Evolutionary conservation across 2,113 vertebrate genomes (phyloP), one percentile per base, ranked within the genome.

Genomic region (Rhombomys opimus): DNA sequence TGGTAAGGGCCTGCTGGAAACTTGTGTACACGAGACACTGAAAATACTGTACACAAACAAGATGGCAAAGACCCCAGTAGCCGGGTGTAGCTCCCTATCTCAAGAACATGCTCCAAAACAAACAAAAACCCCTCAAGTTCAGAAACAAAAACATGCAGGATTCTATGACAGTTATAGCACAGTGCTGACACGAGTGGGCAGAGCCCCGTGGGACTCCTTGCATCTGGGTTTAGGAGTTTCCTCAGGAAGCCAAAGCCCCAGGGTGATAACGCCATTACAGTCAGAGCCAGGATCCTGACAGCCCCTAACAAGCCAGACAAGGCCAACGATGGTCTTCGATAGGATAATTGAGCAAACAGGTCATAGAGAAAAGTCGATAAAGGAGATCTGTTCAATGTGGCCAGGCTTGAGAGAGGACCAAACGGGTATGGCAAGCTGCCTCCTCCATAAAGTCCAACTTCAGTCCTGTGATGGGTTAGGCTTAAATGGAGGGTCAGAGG

Each of bases 1-100:
- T 0, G 2, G 41, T 6, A 14, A 32, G 30, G 46, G 0, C n/a
- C 20, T 35, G 50, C 38, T 1, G 25, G 10, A 77, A 25, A 20
- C 38, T 11, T 11, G 8, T 23, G 20, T 46, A 35, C 15, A 38
- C 11, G 23, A n/a, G 59, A n/a, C 52, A 87, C 1, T 92, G 73
- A 80, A 88, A 72, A 95, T 46, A 30, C 3, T 7, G 4, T 1
- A n/a, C 8, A 41, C 20, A 54, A 27, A 67, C 23, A 20, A 0
- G 13, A 15, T 3, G 14, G 72, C 25, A 52, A 61, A 65, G 32
- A 32, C 2, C 9, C 30, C 13, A 27, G 11, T 23, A 4, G 22
- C 14, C 7, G 2, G 0, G 15, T 15, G 17, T 32, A 4, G 41
- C 8, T 81, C 32, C 67, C 78, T n/a, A 80, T 77, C 12, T 91